Base-by-base conservation (phyloP, 2,888 invertebrate genomes). In the Mermis nigrescens region DNA sequence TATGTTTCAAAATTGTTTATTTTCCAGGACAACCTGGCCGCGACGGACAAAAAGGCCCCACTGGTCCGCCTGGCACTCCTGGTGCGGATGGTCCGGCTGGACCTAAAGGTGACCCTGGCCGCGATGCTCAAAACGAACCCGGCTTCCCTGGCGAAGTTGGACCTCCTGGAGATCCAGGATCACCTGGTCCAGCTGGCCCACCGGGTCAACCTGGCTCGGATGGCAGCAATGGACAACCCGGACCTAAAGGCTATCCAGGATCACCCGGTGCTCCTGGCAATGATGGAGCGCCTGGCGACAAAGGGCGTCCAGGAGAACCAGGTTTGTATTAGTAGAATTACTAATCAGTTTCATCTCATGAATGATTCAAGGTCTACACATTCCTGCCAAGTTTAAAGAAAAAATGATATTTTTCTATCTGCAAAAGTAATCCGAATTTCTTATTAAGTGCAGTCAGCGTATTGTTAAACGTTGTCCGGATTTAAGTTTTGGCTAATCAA, bases 131-230 rank as follows among this genome's bases (percentile, higher is more conserved):
- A 7, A 48, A 12, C 24, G 48, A 48, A 48, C 19, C 24, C 24
- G 48, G 48, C 12, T 24, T 4, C 19, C 54, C 54, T 4, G 54
- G 54, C 54, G 48, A 48, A 53, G 54, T 31, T 29, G 54, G 28
- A 19, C 54, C 27, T 12, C 27, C 27, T 3, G 54, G 54, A 4
- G 31, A 52, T 12, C 31, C 32, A 4, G 61, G 61, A 12, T 54
- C 60, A 26, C 60, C 60, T 31, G 46, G 57, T 31, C 52, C 46
- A 28, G 53, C 60, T 38, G 60, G 60, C 15, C 29, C 51, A 24
- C 66, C 54, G 3, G 59, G 59, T 53, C 54, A 22, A 53, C 28
- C 54, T 7, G 54, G 54, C 29, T 22, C 54, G 28, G 29, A 53
- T 7, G 54, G 54, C 29, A 24, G 7, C 54, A 53, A 53, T 29